Percentiles rank a stretch among this genome's conserved stretches.
Evolutionary conservation across 2,888 invertebrate species (phyloP).

Genomic region (Bombyx huttoni): DNA sequence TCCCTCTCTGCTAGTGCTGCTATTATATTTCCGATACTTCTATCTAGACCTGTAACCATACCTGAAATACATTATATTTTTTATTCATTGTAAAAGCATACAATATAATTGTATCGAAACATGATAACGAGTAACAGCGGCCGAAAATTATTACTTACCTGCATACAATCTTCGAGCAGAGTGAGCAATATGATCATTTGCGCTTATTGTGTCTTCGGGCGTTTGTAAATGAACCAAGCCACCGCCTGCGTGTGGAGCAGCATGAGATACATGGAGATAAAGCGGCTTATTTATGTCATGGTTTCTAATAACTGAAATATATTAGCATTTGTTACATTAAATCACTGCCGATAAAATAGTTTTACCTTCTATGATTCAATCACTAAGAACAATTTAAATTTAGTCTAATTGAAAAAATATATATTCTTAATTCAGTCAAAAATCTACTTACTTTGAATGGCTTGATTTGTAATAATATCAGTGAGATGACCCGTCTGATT

Average conservation of each 20-base stretch:
- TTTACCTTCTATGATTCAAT: too few relatives aligned
- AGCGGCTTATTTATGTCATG: slow-evolving; percentile 75
- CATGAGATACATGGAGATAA: slow-evolving; percentile 82
- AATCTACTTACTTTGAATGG: slow-evolving; percentile 19
- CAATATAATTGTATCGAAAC: too few relatives aligned
- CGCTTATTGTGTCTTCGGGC: slow-evolving; percentile 74
- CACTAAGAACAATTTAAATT: too few relatives aligned
- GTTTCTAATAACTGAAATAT: slow-evolving; percentile 57
- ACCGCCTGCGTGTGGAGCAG: slow-evolving; percentile 83
- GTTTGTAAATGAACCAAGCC: slow-evolving; percentile 78
- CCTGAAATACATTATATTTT: slow-evolving; percentile 19
- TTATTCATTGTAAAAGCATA: neutral
- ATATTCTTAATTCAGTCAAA: too few relatives aligned
- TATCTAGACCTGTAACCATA: slow-evolving; percentile 82
- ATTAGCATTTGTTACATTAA: neutral
- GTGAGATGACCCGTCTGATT: slow-evolving; percentile 28
- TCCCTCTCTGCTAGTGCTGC: slow-evolving; percentile 73
- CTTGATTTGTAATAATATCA: slow-evolving; percentile 25
- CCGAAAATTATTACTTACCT: slow-evolving; percentile 48
- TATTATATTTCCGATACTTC: slow-evolving; percentile 81
- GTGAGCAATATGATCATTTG: slow-evolving; percentile 78
- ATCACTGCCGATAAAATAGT: too few relatives aligned
- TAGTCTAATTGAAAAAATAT: too few relatives aligned
- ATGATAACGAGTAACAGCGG: too few relatives aligned
- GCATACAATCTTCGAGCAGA: slow-evolving; percentile 78